Evolutionary conservation across 2,888 invertebrate genomes (phyloP).

Genomic region (Fabriciana adippe): DNA sequence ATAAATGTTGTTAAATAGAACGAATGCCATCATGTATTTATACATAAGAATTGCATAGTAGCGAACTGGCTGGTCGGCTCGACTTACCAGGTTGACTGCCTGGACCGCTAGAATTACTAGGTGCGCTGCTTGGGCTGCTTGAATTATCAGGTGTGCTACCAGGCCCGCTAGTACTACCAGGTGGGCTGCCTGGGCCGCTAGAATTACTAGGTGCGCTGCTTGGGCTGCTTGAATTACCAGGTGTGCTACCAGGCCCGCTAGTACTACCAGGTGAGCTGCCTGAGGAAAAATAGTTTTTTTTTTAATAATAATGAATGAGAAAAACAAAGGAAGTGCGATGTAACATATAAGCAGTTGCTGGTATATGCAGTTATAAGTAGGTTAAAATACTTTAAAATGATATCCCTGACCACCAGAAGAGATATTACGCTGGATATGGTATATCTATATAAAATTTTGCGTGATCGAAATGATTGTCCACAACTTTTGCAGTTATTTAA

Average conservation of each 20-base stretch:
- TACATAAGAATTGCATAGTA: neutral
- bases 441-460: too few relatives aligned
- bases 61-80: neutral
- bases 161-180: neutral
- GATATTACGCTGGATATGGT: too few relatives aligned
- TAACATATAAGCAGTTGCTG: too few relatives aligned
- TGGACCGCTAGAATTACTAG: neutral
- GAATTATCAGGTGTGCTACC: too few relatives aligned
- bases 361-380: too few relatives aligned
- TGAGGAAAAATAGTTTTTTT: neutral
- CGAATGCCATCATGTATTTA: neutral
- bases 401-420: too few relatives aligned
- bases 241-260: neutral
- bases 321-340: too few relatives aligned
- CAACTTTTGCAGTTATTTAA: too few relatives aligned
- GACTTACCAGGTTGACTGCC: slow-evolving; percentile 3
- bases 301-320: too few relatives aligned
- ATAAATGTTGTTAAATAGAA: neutral
- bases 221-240: neutral
- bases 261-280: neutral
- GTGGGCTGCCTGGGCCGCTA: too few relatives aligned
- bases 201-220: neutral
- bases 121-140: neutral
- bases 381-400: too few relatives aligned
- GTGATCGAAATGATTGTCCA: too few relatives aligned